A percentile compares a stretch with the other conserved stretches of the same genome.
phyloP scores from a whole-genome alignment of 2,797 vertebrate species.

The Epinephelus coioides region DNA sequence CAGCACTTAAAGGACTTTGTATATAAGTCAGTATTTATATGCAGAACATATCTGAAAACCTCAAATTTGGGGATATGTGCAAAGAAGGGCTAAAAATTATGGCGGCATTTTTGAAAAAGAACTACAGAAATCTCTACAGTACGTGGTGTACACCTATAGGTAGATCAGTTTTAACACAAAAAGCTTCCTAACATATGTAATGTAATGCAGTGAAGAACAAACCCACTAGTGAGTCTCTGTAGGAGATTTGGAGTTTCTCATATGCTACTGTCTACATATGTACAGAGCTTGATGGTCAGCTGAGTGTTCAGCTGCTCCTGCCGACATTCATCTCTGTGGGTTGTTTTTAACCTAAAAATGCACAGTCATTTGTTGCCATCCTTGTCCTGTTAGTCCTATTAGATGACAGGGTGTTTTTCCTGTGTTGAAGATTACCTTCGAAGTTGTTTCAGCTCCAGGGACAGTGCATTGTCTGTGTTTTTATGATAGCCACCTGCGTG shows the following conservation, averaged over 20 bases:
- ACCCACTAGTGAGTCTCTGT: background rate
- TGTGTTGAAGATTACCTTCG: conserved; percentile 11
- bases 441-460: conserved; percentile 5
- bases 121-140: background rate
- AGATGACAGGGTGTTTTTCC: conserved; percentile 54
- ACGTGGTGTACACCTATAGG: no score
- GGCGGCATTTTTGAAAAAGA: background rate
- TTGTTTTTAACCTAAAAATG: conserved; percentile 17
- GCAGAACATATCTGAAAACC: no score
- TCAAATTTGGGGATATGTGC: background rate
- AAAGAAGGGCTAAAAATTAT: background rate
- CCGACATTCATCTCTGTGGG: background rate
- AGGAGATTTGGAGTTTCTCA: no score
- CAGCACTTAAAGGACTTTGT: no score
- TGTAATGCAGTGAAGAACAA: no score
- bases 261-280: no score
- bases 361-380: background rate
- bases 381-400: conserved; percentile 16
- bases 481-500: conserved; percentile 13
- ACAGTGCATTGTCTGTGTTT: conserved; percentile 32
- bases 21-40: no score
- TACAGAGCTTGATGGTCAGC: background rate
- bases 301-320: background rate
- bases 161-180: no score
- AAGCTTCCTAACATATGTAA: background rate